Conservation (phyloP, 2,888 invertebrate species). For the Pristionchus mayeri region DNA sequence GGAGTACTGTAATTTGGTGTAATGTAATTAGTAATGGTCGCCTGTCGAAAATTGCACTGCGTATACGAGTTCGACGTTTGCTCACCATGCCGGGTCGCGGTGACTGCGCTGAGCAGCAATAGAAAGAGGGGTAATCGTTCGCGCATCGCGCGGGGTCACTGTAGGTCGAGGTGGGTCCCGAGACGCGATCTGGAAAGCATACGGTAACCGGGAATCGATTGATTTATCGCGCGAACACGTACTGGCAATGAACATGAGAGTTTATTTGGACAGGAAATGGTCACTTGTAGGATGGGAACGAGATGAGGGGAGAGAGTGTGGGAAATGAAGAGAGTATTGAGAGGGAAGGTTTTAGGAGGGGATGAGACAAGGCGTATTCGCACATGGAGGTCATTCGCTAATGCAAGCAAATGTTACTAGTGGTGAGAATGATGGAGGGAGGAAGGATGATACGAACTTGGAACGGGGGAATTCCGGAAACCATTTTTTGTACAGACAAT, state of each 20-base stretch:
- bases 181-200: constrained; percentile 5
- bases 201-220: neutral
- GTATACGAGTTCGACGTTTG: neutral
- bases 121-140: neutral
- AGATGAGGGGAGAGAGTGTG: neutral
- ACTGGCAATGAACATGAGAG: neutral
- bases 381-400: constrained; percentile 23
- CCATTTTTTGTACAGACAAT: too few species aligned
- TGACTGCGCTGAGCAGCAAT: neutral
- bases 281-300: neutral
- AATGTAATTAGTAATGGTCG: neutral
- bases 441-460: too few species aligned
- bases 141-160: constrained; percentile 22
- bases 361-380: neutral
- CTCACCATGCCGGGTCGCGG: constrained; percentile 20
- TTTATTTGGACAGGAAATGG: constrained; percentile 29
- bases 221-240: neutral
- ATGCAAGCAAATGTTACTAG: neutral
- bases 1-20: constrained; percentile 20
- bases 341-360: neutral
- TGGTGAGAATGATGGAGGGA: neutral
- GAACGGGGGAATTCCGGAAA: too few species aligned
- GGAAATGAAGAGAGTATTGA: neutral
- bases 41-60: neutral
- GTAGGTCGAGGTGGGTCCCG: neutral